phyloP scores from a whole-genome alignment of 2,888 invertebrate genomes.

The Venusia cambrica region DNA sequence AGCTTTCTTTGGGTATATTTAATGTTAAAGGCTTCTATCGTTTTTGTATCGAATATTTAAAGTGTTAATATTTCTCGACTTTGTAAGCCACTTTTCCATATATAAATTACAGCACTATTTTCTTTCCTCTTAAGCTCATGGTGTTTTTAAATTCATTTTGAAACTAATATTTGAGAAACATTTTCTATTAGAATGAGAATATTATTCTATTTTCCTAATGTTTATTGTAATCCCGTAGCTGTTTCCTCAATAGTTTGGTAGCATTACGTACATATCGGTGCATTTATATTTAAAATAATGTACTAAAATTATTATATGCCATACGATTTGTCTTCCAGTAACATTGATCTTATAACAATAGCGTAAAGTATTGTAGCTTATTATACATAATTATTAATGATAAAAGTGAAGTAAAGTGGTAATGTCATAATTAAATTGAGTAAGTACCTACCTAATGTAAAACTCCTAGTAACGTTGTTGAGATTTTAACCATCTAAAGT shows the following conservation, averaged over 20 bases:
- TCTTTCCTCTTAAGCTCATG: conserved; percentile 19
- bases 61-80: conserved; percentile 59
- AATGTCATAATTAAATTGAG: conserved; percentile 40
- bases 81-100: conserved; percentile 59
- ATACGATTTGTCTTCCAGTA: conserved; percentile 82
- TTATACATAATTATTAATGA: conserved; percentile 64
- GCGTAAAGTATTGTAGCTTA: conserved; percentile 78
- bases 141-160: conserved; percentile 30
- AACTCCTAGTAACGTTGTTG: too few species aligned
- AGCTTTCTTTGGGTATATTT: conserved; percentile 38
- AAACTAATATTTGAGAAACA: conserved; percentile 60
- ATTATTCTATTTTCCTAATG: conserved; percentile 75
- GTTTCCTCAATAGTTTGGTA: conserved; percentile 68
- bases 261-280: conserved; percentile 72
- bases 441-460: too few species aligned
- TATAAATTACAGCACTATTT: conserved; percentile 25
- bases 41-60: conserved; percentile 28
- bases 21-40: conserved; percentile 37
- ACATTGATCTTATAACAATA: conserved; percentile 79
- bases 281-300: conserved; percentile 67
- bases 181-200: conserved; percentile 63
- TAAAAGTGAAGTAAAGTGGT: conserved; percentile 51
- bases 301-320: conserved; percentile 77
- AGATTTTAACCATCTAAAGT: conserved; percentile 5
- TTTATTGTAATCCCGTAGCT: conserved; percentile 58